These are phyloP conservation scores for Epinephelus awoara DNA, from an alignment of 2,797 vertebrate species.

Conservation along the genomic window DNA sequence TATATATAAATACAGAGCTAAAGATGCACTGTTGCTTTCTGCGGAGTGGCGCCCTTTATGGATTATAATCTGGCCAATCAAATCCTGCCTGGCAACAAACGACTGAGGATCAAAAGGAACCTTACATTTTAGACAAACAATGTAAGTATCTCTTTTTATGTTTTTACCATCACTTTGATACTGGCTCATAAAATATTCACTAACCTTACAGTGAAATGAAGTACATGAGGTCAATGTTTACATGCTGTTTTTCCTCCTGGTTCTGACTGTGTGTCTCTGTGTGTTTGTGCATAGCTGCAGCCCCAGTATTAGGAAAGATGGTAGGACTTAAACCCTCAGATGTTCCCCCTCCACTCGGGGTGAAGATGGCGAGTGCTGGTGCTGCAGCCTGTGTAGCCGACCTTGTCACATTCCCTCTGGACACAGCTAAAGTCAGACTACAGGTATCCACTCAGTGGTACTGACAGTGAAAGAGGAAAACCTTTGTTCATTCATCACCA, in stretches of 20 bases:
- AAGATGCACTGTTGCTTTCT: slow-evolving; percentile 61
- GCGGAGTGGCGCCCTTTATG: slow-evolving; percentile 51
- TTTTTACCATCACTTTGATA: slow-evolving; percentile 26
- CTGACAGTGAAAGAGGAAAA: background rate
- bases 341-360: slow-evolving; percentile 86
- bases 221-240: slow-evolving; percentile 5
- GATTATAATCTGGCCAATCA: slow-evolving; percentile 68
- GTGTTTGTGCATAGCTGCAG: slow-evolving; percentile 17
- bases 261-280: slow-evolving; percentile 16
- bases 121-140: slow-evolving; percentile 16
- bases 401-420: slow-evolving; percentile 91
- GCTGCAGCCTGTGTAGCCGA: slow-evolving; percentile 90
- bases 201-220: background rate
- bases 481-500: background rate
- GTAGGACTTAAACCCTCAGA: slow-evolving; percentile 88
- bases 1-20: slow-evolving; percentile 78
- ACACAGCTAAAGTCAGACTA: slow-evolving; percentile 93
- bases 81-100: slow-evolving; percentile 27
- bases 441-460: slow-evolving; percentile 83
- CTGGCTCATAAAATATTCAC: background rate
- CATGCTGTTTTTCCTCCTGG: background rate
- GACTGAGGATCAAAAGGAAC: slow-evolving; percentile 32
- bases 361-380: slow-evolving; percentile 91
- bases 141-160: slow-evolving; percentile 70
- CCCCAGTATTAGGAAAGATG: slow-evolving; percentile 79